phyloP scores from a whole-genome alignment of 2,888 invertebrate species.

The Drosophila niveifrons region DNA sequence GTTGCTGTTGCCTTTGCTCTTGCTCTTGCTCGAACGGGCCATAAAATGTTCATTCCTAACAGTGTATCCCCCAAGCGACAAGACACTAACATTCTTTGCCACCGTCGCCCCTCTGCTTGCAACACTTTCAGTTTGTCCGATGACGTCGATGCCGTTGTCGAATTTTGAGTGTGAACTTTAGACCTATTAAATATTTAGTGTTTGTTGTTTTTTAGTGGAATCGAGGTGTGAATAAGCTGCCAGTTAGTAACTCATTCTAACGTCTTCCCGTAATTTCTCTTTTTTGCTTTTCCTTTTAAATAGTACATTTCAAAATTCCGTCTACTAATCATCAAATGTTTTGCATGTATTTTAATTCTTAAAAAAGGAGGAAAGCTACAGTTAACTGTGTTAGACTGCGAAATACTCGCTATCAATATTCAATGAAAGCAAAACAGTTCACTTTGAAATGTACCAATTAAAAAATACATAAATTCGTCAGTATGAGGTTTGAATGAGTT shows the following conservation, averaged over 20 bases:
- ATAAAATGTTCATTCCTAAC: slow-evolving; percentile 66
- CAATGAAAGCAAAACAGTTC: too few relatives aligned
- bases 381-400: too few relatives aligned
- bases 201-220: slow-evolving; percentile 27
- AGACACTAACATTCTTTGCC: slow-evolving; percentile 34
- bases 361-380: too few relatives aligned
- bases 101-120: slow-evolving; percentile 7
- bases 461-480: too few relatives aligned
- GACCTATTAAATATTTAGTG: slow-evolving; percentile 1
- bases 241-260: slow-evolving; percentile 24
- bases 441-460: too few relatives aligned
- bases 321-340: too few relatives aligned
- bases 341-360: too few relatives aligned
- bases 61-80: slow-evolving; percentile 39
- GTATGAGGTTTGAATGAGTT: too few relatives aligned
- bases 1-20: too few relatives aligned
- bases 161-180: slow-evolving; percentile 6
- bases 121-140: slow-evolving; percentile 17
- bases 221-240: slow-evolving; percentile 43
- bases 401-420: too few relatives aligned
- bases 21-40: slow-evolving; percentile 63
- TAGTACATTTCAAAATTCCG: too few relatives aligned
- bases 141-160: slow-evolving; percentile 1
- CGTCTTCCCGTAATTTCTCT: not conserved
- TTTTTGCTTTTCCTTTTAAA: too few relatives aligned